Conservation (phyloP, 1,140 invertebrate genomes). For the Potamilus streckersoni region DNA sequence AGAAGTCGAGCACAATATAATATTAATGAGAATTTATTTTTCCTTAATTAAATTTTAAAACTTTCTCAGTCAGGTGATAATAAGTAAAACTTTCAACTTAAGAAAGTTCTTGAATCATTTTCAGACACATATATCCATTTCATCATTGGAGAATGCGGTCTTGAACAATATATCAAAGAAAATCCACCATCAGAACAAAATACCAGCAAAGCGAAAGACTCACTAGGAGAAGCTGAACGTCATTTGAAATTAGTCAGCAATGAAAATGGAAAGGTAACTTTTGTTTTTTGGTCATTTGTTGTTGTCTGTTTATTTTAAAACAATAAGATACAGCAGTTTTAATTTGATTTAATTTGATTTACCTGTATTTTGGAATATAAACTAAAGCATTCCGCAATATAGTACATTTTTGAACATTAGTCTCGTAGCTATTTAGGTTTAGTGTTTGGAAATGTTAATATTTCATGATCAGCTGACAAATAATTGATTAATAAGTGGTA, state of each 20-base stretch:
- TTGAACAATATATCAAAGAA: conserved; percentile 24
- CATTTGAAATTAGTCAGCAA: conserved; percentile 21
- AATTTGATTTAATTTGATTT: background rate
- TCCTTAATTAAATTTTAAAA: too few relatives aligned
- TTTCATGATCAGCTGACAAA: too few relatives aligned
- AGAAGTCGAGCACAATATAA: too few relatives aligned
- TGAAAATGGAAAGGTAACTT: conserved; percentile 29
- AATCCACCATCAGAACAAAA: conserved; percentile 14
- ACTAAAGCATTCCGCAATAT: background rate
- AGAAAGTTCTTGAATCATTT: background rate
- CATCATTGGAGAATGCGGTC: conserved; percentile 16
- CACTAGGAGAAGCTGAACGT: conserved; percentile 17
- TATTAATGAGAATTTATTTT: too few relatives aligned
- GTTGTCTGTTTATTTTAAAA: background rate
- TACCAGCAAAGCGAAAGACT: conserved; percentile 3
- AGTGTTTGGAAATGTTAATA: too few relatives aligned
- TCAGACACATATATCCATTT: conserved; percentile 31
- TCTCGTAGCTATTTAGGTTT: background rate
- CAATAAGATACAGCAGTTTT: background rate
- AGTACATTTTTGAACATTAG: background rate
- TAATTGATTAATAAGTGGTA: too few relatives aligned
- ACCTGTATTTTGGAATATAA: background rate
- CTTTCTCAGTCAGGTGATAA: too few relatives aligned
- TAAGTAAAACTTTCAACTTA: too few relatives aligned
- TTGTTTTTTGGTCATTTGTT: background rate